These are phyloP conservation scores for Amphibalanus amphitrite DNA, from an alignment of 1,140 invertebrate genomes.

Conservation along the genomic window DNA sequence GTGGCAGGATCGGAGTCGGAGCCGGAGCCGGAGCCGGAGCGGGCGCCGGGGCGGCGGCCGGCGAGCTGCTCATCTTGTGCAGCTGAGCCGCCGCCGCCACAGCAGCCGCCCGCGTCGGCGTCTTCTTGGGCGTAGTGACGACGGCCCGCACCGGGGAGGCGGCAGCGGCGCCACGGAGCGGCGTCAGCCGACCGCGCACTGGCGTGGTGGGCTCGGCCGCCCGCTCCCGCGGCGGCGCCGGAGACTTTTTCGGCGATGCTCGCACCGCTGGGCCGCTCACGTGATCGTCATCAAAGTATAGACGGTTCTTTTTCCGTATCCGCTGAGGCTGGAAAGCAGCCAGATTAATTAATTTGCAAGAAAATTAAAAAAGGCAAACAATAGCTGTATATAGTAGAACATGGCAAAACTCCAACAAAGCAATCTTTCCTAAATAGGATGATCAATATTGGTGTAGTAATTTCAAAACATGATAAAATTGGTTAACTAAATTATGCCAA, in stretches of 20 bases:
- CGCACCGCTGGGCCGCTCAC: constrained; percentile 49
- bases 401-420: too few species aligned
- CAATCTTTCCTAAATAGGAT: too few species aligned
- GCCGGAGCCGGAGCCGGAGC: too few species aligned
- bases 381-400: too few species aligned
- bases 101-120: constrained; percentile 24
- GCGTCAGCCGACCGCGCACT: constrained; percentile 11
- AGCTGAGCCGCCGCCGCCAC: not conserved
- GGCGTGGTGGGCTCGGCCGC: constrained; percentile 23
- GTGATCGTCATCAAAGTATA: constrained; percentile 82
- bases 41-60: too few species aligned
- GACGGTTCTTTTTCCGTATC: constrained; percentile 72
- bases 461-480: too few species aligned
- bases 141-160: constrained; percentile 21
- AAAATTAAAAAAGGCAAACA: too few species aligned
- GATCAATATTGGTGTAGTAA: too few species aligned
- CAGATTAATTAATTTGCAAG: too few species aligned
- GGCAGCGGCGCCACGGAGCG: constrained; percentile 3
- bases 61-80: not conserved
- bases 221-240: constrained; percentile 42
- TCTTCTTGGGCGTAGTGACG: constrained; percentile 29
- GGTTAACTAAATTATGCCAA: too few species aligned
- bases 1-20: too few species aligned
- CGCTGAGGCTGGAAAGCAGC: constrained; percentile 43
- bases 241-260: constrained; percentile 28